Conservation (phyloP, 2,888 invertebrate genomes). For the Acleris sparsana region DNA sequence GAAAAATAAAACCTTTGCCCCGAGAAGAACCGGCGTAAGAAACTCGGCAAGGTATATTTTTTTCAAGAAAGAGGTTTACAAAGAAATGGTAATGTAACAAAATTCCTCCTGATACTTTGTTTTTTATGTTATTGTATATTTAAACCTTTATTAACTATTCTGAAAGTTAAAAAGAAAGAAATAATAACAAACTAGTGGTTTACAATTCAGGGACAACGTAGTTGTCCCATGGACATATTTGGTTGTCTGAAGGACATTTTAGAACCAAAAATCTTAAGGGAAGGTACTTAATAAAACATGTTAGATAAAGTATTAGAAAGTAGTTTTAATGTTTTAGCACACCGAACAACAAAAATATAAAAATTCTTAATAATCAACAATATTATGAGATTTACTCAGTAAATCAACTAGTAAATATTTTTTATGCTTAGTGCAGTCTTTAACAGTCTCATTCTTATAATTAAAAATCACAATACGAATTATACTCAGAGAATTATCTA, state of each 20-base stretch:
- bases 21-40: too few species aligned
- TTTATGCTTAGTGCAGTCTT: too few species aligned
- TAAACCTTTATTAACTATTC: neutral
- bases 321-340: neutral
- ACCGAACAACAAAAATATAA: neutral
- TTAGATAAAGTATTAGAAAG: neutral
- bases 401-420: too few species aligned
- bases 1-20: too few species aligned
- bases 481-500: too few species aligned
- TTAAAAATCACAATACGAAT: too few species aligned
- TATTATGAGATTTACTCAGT: too few species aligned
- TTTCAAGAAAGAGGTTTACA: too few species aligned
- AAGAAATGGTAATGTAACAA: slow-evolving; percentile 7
- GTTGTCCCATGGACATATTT: slow-evolving; percentile 1
- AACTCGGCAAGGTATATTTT: too few species aligned
- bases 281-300: too few species aligned
- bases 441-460: too few species aligned
- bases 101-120: slow-evolving; percentile 7
- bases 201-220: neutral
- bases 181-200: neutral
- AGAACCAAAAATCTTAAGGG: slow-evolving; percentile 5
- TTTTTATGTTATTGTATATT: slow-evolving; percentile 3
- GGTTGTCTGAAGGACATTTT: slow-evolving; percentile 7
- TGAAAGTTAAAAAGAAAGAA: neutral
- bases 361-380: neutral